Percentiles rank a stretch among this genome's conserved stretches.
These are phyloP conservation scores for Pangasius mekongensis DNA, from an alignment of 2,797 vertebrate genomes.

Conservation along the genomic window DNA sequence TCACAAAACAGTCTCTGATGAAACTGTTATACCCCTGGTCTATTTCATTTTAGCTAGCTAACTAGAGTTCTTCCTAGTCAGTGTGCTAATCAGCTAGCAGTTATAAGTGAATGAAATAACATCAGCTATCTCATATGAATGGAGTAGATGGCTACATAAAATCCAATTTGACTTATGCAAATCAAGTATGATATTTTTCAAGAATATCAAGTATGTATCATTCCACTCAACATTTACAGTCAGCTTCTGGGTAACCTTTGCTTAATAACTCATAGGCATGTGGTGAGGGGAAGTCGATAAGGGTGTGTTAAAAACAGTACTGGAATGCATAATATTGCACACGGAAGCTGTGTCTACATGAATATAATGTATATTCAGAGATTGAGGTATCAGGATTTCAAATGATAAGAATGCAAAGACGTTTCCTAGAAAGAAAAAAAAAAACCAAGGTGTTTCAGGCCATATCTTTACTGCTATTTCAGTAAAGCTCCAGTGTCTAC, in stretches of 20 bases:
- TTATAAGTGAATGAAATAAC: neutral
- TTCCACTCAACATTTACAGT: neutral
- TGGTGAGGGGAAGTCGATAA: neutral
- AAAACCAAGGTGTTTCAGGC: neutral
- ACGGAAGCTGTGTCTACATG: neutral
- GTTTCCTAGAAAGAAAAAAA: neutral
- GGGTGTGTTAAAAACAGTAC: constrained; percentile 17
- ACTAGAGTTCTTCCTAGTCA: neutral
- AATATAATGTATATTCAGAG: neutral
- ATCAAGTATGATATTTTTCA: neutral
- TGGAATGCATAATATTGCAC: constrained; percentile 6
- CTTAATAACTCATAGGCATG: neutral
- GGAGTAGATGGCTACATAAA: neutral
- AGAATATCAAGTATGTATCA: neutral
- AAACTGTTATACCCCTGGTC: neutral
- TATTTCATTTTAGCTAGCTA: neutral
- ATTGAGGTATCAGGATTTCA: constrained; percentile 7
- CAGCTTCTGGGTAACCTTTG: neutral
- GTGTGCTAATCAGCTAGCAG: neutral
- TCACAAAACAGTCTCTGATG: neutral
- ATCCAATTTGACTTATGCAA: no score
- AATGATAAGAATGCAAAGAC: neutral
- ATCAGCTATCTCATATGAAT: neutral
- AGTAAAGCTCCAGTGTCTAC: constrained; percentile 6
- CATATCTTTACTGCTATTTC: neutral